Evolutionary conservation across 2,113 vertebrate species (phyloP).

Genomic region (Ibidorhyncha struthersii): DNA sequence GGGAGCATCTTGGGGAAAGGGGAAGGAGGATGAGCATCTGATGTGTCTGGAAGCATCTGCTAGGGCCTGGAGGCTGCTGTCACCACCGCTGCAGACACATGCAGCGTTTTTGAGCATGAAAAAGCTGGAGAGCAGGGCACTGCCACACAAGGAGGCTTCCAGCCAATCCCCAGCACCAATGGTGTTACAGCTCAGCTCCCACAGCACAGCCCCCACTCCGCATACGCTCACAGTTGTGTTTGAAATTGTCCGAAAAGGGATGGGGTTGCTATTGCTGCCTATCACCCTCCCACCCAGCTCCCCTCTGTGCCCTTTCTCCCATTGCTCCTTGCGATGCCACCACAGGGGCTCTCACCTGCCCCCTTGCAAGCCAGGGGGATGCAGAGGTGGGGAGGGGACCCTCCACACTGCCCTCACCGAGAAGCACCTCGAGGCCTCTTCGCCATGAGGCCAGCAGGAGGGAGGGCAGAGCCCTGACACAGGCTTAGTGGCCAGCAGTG

Average conservation of each 20-base stretch:
- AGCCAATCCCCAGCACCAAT: background rate
- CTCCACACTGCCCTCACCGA: background rate
- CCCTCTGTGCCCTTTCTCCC: background rate
- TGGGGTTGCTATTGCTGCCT: background rate
- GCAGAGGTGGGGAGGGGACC: background rate
- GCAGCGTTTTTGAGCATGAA: background rate
- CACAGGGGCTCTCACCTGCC: background rate
- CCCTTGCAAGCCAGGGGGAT: background rate
- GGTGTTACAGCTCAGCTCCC: background rate
- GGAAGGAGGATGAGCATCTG: background rate
- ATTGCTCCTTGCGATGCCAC: accelerated
- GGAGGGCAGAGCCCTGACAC: background rate
- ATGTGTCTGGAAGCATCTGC: background rate
- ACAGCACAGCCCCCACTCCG: background rate
- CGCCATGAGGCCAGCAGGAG: background rate
- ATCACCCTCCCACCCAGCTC: background rate
- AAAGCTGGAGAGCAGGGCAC: background rate
- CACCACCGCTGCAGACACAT: accelerated
- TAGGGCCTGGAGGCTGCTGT: background rate
- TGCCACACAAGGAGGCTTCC: background rate
- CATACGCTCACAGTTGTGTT: background rate
- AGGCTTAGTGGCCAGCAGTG: background rate
- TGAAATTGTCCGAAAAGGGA: background rate
- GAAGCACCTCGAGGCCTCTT: background rate
- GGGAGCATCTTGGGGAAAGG: background rate